Evolutionary conservation across 1,140 invertebrate species (phyloP), one percentile per base, ranked within the genome.

Genomic region (Trichonephila clavata): DNA sequence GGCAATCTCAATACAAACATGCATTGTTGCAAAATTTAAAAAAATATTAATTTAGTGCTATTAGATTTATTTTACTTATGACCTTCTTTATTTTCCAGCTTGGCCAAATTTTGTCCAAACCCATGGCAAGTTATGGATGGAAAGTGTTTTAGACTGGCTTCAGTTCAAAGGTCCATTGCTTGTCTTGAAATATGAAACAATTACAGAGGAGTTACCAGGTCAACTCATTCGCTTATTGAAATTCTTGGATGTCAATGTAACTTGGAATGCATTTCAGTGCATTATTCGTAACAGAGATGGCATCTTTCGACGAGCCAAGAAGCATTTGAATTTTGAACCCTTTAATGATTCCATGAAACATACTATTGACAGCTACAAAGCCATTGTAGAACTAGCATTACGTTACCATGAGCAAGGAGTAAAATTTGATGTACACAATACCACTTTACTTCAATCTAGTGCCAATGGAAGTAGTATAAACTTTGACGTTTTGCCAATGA

Each of bases 71-170:
- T 50, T 50, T 50, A 50, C 50, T 10, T 50, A 50, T 10, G 13
- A 1, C 10, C n/a, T 94, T 94, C 24, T 61, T 95, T 94, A 92
- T 80, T 81, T 89, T 95, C 21, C 95, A 98, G 97, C 97, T 95
- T 98, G 97, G 97, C 96, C 96, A 61, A 96, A 97, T 71, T 97
- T 97, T 95, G 97, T 97, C 13, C 95, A 95, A 20, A 96, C 96
- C n/a, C 97, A 97, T 95, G 95, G 97, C n/a, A 95, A 96, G 63
- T 96, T 96, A 3, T 98, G 97, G 97, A 96, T 97, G 95, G 95
- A 96, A 21, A 97, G 97, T 50, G 97, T 97, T 95, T 95, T 97
- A 2, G 96, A 97, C 94, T 98, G 97, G 97, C 95, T 97, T 32
- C 97, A 97, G 94, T 98, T 97, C 95, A 96, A 96, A 1, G 97